Base-by-base conservation (phyloP, 2,888 invertebrate species). In the Apoderus coryli region DNA sequence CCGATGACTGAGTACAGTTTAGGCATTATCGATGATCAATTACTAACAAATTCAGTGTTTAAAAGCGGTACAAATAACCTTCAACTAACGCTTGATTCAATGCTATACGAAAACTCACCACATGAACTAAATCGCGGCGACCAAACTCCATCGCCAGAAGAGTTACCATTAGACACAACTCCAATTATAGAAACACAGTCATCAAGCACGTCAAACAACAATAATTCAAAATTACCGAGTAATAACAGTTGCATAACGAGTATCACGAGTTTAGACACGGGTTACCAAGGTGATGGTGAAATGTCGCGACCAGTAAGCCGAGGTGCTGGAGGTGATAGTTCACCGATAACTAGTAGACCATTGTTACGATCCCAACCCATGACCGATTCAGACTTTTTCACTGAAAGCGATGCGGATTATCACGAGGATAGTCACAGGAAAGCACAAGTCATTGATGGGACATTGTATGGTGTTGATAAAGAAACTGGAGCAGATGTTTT, bases 321-420 rank as follows among this genome's bases (percentile, higher is more conserved):
- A 39, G 77, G 76, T 27, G 76, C 78, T 16, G 76, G 78, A 19
- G n/a, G n/a, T n/a, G 81, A 82, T 52, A 76, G 76, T 50, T 77
- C 79, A 3, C 70, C 71, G 4, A 59, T 68, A 27, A 57, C 64
- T 1, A 54, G 65, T 2, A 57, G 66, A 45, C 65, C 65, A 3
- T 39, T 53, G 14, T 53, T 50, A 43, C 63, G 67, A 44, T 63
- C 57, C 11, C 64, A 66, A 36, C 81, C 84, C 2, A 82, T 85
- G 84, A 86, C 86, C 0, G 88, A 88, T 58, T 88, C 85, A 0
- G 88, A 86, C 57, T 85, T 86, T 58, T 86, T 82, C 52, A 85
- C 85, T 4, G 85, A 86, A 60, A 84, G 84, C 48, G 88, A 86
- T 56, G 84, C 85, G 2, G 86, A 88, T 55, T 80, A 78, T 29